Conservation (phyloP, 2,888 invertebrate species). For the Sthenelais limicola region DNA sequence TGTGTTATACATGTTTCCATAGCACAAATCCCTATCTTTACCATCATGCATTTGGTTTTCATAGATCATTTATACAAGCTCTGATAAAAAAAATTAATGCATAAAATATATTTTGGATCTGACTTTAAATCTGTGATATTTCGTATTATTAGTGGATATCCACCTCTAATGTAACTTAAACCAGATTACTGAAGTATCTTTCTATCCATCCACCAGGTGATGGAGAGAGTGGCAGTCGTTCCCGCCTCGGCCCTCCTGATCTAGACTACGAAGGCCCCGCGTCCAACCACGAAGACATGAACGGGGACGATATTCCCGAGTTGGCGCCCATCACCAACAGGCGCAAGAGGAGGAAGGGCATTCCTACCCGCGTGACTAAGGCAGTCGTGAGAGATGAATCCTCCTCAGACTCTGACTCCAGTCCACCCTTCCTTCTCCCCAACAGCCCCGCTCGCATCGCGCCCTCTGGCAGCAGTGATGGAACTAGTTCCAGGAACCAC, state of each 20-base stretch:
- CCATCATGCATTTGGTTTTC: no score
- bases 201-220: not conserved
- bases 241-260: slow-evolving; percentile 15
- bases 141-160: not conserved
- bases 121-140: no score
- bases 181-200: not conserved
- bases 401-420: slow-evolving; percentile 1
- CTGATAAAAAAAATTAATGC: no score
- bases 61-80: no score
- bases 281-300: slow-evolving; percentile 4
- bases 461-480: not conserved
- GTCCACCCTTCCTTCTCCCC: slow-evolving; percentile 17
- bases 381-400: slow-evolving; percentile 14
- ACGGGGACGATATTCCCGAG: slow-evolving; percentile 21
- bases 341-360: slow-evolving; percentile 7
- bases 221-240: not conserved
- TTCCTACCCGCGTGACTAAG: slow-evolving; percentile 9
- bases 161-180: not conserved
- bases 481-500: no score
- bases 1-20: no score
- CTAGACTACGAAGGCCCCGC: slow-evolving; percentile 26
- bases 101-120: no score
- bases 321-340: slow-evolving; percentile 12
- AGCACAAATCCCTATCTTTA: no score
- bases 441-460: slow-evolving; percentile 24